These are phyloP conservation scores for Buceros bicornis DNA, from an alignment of 2,797 vertebrate species.

Conservation along the genomic window DNA sequence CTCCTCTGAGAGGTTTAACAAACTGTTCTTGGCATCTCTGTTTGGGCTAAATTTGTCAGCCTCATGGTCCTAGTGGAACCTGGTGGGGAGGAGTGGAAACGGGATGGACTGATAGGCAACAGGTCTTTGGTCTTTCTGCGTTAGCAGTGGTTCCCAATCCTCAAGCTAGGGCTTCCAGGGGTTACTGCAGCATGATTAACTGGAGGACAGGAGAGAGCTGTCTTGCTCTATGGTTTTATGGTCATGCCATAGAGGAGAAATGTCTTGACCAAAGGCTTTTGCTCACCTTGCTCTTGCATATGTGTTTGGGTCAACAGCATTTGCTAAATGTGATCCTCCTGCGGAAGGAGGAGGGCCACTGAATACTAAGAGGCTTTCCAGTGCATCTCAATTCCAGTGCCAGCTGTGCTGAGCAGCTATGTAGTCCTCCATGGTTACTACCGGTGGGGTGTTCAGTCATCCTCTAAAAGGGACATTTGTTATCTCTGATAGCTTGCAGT, in stretches of 20 bases:
- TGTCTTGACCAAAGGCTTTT: not conserved
- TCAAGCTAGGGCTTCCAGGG: not conserved
- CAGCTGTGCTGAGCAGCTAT: not conserved
- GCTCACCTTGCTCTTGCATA: not conserved
- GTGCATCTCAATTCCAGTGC: not conserved
- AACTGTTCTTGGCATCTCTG: not conserved
- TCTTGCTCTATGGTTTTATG: not conserved
- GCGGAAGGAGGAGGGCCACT: not conserved
- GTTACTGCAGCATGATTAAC: not conserved
- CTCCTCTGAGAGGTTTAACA: not conserved
- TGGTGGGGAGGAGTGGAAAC: not conserved
- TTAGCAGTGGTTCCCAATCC: not conserved
- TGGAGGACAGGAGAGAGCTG: not conserved
- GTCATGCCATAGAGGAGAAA: fast-evolving
- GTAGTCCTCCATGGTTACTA: not conserved
- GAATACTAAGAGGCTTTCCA: not conserved
- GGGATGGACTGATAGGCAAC: fast-evolving
- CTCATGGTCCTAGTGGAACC: not conserved
- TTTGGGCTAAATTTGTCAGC: not conserved
- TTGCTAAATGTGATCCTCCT: not conserved
- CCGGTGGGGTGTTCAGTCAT: not conserved
- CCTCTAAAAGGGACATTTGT: not conserved
- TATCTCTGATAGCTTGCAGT: not conserved
- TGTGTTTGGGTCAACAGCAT: not conserved
- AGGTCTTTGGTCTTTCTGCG: not conserved